Evolutionary conservation across 2,797 vertebrate species (phyloP), one percentile per base, ranked within the genome.

Genomic region (Mormyrops attenuatus): DNA sequence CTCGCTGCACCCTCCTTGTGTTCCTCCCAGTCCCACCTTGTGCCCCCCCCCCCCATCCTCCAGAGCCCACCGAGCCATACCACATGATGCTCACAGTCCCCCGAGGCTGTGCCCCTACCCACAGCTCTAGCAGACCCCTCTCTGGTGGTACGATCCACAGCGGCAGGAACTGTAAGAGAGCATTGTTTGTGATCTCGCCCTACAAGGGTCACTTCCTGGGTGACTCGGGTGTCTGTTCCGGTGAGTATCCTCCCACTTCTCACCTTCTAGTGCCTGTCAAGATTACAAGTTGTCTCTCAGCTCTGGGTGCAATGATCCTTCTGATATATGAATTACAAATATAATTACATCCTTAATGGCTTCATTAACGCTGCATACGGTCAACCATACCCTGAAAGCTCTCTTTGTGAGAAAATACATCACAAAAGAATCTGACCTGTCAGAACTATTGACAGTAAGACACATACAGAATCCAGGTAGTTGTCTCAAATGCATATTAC

Each of bases 1-100:
- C 91, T 88, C 87, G 22, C 60, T 88, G 88, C 88, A 91, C 92
- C 92, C 92, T 91, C 90, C 90, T 85, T 88, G 49, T 15, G 41
- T 44, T 20, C 47, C 86, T 66, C n/a, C 30, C 20, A 50, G 34
- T 22, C 30, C 50, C 91, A 9, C n/a, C 57, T 9, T 63, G 2
- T n/a, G 44, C 17, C 69, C 69, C 34, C 66, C 86, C 80, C 47
- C 22, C 85, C 53, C n/a, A 88, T 88, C 50, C 38, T 49, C 63
- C 63, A 55, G 22, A 15, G 13, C 77, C 80, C 38, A n/a, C 41
- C 44, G 20, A 15, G 38, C 80, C 80, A 15, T 11, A n/a, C 20
- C 38, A n/a, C 7, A 41, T 11, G 9, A 22, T 34, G 55, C 30
- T 47, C n/a, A 47, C 11, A 5, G 50, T 4, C 50, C 30, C 22